Percentiles rank a stretch among this genome's conserved stretches.
phyloP scores from a whole-genome alignment of 2,888 invertebrate species.

The Syrista parreyssii region DNA sequence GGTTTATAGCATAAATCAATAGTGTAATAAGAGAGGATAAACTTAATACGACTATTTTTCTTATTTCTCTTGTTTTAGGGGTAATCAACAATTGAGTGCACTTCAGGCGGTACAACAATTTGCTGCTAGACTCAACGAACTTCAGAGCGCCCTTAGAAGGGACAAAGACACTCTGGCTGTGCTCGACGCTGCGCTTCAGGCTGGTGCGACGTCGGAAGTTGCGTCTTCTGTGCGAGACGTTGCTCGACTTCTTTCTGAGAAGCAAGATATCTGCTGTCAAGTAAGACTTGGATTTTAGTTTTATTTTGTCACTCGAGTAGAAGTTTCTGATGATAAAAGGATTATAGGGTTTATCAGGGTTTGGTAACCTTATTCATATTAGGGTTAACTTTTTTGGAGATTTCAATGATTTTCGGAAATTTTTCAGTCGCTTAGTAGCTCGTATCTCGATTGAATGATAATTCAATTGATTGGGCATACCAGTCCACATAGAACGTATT shows the following conservation, averaged over 20 bases:
- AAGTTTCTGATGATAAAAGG: no score
- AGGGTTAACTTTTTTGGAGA: no score
- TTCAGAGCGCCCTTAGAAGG: constrained; percentile 80
- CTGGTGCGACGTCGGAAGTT: constrained; percentile 66
- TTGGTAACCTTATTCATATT: no score
- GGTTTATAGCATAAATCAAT: no score
- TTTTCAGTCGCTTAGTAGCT: no score
- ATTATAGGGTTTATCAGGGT: no score
- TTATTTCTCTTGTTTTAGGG: constrained; percentile 67
- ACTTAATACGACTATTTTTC: constrained; percentile 3
- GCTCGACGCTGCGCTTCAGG: constrained; percentile 68
- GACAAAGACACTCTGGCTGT: constrained; percentile 74
- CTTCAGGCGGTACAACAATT: constrained; percentile 81
- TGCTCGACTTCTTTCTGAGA: constrained; percentile 71
- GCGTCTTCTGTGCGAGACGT: constrained; percentile 71
- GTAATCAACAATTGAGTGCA: constrained; percentile 77
- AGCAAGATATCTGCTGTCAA: constrained; percentile 57
- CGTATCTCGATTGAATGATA: no score
- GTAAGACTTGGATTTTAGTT: constrained; percentile 33
- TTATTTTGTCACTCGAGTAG: no score
- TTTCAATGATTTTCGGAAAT: no score
- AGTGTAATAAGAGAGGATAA: no score
- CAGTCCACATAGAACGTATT: no score
- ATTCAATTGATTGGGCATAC: no score
- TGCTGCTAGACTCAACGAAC: constrained; percentile 79